Percentiles rank a stretch among this genome's conserved stretches.
Conservation (phyloP, 2,888 invertebrate genomes). For the Tridacna gigas region DNA sequence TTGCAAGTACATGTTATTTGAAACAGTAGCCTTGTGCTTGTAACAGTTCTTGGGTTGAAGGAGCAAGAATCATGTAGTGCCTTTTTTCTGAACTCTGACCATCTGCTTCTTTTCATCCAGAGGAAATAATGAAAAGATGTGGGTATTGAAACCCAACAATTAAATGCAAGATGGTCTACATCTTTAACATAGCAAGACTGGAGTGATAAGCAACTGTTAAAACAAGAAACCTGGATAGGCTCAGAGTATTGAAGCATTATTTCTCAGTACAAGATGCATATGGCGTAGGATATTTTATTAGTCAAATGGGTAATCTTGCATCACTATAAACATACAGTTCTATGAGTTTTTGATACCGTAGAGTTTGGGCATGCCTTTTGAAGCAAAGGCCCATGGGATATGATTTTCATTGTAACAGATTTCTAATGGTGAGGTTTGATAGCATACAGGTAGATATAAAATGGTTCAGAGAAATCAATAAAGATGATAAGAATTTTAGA, state of each 20-base stretch:
- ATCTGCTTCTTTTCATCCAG: no score
- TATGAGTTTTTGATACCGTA: neutral
- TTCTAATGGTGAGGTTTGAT: no score
- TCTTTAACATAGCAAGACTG: neutral
- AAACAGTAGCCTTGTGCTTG: no score
- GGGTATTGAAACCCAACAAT: no score
- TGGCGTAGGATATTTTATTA: neutral
- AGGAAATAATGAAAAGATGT: no score
- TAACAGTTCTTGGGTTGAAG: no score
- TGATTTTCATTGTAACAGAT: no score
- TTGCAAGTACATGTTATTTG: no score
- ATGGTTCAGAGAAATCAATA: no score
- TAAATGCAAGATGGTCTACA: neutral
- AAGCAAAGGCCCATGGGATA: neutral
- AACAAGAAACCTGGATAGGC: neutral
- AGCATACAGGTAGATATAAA: no score
- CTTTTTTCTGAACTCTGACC: no score
- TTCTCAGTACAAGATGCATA: neutral
- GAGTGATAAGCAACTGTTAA: neutral
- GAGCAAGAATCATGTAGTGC: no score
- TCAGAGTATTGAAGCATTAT: constrained; percentile 2
- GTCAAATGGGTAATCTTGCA: constrained; percentile 11
- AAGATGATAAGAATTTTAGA: neutral
- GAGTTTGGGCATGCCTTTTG: neutral
- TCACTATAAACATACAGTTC: neutral